Evolutionary conservation across 2,797 vertebrate genomes (phyloP).

Genomic region (Pseudotriccus pelzelni): DNA sequence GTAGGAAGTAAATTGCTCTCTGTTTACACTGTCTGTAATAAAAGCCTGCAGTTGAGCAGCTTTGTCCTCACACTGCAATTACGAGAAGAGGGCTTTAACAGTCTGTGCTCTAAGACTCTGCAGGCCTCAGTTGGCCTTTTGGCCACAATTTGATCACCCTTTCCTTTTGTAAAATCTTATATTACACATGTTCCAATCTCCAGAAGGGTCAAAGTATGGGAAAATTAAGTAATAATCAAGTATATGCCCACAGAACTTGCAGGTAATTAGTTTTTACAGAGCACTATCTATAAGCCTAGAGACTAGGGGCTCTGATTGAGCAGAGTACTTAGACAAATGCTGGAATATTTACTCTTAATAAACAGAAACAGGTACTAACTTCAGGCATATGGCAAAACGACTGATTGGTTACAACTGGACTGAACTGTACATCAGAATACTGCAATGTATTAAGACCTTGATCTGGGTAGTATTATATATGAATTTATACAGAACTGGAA

Average conservation of each 20-base stretch:
- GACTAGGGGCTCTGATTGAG: background rate
- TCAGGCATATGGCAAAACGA: background rate
- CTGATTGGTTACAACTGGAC: background rate
- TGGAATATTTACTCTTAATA: background rate
- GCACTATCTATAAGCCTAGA: background rate
- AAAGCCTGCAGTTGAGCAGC: conserved; percentile 43
- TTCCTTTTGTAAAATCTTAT: background rate
- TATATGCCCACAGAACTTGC: background rate
- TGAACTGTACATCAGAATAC: background rate
- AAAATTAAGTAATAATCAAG: background rate
- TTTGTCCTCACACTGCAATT: background rate
- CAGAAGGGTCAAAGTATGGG: background rate
- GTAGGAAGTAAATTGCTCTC: conserved; percentile 37
- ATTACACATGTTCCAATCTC: background rate
- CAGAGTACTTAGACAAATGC: background rate
- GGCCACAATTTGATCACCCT: background rate
- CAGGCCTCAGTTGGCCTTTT: background rate
- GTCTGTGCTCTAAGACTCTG: background rate
- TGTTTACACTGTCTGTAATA: conserved; percentile 49
- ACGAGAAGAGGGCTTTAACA: background rate
- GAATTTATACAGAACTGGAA: background rate
- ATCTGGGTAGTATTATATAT: background rate
- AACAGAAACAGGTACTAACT: background rate
- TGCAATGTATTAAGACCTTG: background rate
- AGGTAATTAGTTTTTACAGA: conserved; percentile 2